Conservation (phyloP, 1,140 invertebrate genomes). For the Cotesia glomerata region DNA sequence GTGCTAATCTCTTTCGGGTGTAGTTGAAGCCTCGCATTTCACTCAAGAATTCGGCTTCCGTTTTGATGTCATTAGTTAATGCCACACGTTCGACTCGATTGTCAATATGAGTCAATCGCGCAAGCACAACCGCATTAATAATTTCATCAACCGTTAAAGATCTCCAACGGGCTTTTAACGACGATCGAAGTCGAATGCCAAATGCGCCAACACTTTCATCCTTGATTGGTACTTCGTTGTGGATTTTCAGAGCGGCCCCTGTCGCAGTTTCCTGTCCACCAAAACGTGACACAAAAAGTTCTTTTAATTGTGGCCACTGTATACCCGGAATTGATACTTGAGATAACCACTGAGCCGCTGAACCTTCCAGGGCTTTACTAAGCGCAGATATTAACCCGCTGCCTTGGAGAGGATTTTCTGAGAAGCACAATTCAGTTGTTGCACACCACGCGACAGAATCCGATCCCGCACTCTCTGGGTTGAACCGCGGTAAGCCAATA, state of each 20-base stretch:
- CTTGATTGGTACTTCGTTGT: not conserved
- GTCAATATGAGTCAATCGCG: not conserved
- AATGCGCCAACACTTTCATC: not conserved
- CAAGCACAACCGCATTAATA: not conserved
- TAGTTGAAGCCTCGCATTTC: not conserved
- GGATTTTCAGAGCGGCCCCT: not conserved
- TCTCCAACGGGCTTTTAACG: not conserved
- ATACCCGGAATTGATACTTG: not conserved
- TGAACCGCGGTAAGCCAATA: no score
- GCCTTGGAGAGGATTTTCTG: no score
- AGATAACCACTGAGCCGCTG: not conserved
- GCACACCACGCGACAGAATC: no score
- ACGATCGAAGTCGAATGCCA: not conserved
- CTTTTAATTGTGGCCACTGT: not conserved
- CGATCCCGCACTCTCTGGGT: no score
- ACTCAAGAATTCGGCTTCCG: not conserved
- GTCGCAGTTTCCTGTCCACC: not conserved
- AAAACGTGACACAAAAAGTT: slow-evolving; percentile 3
- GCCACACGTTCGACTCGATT: not conserved
- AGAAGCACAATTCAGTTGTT: no score
- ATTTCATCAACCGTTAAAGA: not conserved
- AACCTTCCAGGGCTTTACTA: no score
- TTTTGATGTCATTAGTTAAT: not conserved
- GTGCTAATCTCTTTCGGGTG: not conserved
- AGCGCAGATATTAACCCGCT: no score